Percentiles rank a stretch among this genome's conserved stretches.
Conservation (phyloP, 2,888 invertebrate species). For the Drosophila formosana region DNA sequence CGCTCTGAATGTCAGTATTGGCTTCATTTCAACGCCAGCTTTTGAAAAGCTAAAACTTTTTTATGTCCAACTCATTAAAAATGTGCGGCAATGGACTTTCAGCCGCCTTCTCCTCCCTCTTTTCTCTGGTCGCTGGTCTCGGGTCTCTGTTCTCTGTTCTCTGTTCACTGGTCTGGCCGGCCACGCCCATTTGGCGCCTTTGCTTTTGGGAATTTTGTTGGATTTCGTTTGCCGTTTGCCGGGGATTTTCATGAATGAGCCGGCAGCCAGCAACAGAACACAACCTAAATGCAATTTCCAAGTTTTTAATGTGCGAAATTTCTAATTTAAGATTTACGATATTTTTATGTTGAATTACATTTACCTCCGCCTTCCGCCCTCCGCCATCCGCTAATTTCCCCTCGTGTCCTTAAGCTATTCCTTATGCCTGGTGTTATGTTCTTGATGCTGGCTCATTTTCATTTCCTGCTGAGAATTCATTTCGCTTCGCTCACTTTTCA, state of each 20-base stretch:
- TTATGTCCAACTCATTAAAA: slow-evolving; percentile 82
- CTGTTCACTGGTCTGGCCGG: not conserved
- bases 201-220: slow-evolving; percentile 52
- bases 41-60: slow-evolving; percentile 77
- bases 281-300: slow-evolving; percentile 77
- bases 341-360: slow-evolving; percentile 80
- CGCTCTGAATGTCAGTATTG: slow-evolving; percentile 35
- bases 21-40: slow-evolving; percentile 71
- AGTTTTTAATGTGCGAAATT: slow-evolving; percentile 82
- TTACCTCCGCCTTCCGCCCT: slow-evolving; percentile 17
- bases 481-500: slow-evolving; percentile 30
- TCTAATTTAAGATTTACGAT: slow-evolving; percentile 82
- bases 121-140: too few relatives aligned
- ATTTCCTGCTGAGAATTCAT: slow-evolving; percentile 63
- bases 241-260: slow-evolving; percentile 49
- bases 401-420: not conserved
- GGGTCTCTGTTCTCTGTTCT: not conserved
- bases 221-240: slow-evolving; percentile 31
- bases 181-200: slow-evolving; percentile 34
- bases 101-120: slow-evolving; percentile 33
- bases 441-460: slow-evolving; percentile 73
- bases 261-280: slow-evolving; percentile 18
- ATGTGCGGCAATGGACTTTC: slow-evolving; percentile 74
- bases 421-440: slow-evolving; percentile 15
- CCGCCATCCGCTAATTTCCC: not conserved